Conservation (phyloP, 2,113 vertebrate species). For the Mohoua ochrocephala region DNA sequence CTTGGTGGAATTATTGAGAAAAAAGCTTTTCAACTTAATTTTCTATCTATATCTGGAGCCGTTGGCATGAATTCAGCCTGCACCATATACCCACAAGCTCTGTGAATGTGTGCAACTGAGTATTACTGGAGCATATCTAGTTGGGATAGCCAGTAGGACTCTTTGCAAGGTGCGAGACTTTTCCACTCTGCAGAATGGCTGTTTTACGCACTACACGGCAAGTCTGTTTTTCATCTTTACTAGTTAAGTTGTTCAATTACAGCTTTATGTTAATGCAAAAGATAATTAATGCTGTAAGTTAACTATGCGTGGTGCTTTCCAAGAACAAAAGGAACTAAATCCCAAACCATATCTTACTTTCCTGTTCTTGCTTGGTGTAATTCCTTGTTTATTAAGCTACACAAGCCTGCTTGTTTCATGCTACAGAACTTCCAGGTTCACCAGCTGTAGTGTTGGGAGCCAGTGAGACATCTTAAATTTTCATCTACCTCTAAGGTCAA, state of each 20-base stretch:
- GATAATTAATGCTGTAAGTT: not conserved
- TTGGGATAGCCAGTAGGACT: not conserved
- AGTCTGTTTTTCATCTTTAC: not conserved
- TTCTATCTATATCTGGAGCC: slow-evolving; percentile 34
- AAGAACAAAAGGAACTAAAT: not conserved
- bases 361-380: not conserved
- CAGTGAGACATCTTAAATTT: not conserved
- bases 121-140: not conserved
- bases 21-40: slow-evolving; percentile 48
- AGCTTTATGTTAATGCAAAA: slow-evolving; percentile 7
- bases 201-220: not conserved
- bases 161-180: not conserved
- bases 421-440: not conserved
- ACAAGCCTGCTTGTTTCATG: not conserved
- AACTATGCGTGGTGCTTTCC: not conserved
- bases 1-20: slow-evolving; percentile 26
- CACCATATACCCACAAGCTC: not conserved
- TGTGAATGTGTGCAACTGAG: not conserved
- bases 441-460: not conserved
- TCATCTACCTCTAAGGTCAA: not conserved
- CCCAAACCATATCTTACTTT: not conserved
- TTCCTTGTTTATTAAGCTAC: not conserved
- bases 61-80: slow-evolving; percentile 6
- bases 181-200: not conserved
- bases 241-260: not conserved